A percentile compares a stretch with the other conserved stretches of the same genome.
phyloP scores from a whole-genome alignment of 2,888 invertebrate species.

The Elmis aenea region DNA sequence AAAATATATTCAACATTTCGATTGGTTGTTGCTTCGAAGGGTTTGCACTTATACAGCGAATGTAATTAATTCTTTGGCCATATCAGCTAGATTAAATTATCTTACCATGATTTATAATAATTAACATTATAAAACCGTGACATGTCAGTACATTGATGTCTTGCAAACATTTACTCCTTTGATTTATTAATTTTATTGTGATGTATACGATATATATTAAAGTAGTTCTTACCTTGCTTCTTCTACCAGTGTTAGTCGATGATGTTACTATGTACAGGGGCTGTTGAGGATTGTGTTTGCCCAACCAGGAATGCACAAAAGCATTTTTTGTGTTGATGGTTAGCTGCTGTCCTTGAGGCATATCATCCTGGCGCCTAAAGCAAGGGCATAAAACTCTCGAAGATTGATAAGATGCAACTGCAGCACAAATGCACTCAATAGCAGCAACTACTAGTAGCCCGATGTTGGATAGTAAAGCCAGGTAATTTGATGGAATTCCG shows the following conservation, averaged over 20 bases:
- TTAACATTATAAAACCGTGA: no score
- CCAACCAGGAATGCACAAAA: conserved; percentile 56
- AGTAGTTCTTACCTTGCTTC: conserved; percentile 30
- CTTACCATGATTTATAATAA: no score
- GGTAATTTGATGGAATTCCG: conserved; percentile 48
- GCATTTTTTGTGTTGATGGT: conserved; percentile 50
- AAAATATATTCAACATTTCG: no score
- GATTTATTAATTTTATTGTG: no score
- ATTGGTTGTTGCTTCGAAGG: no score
- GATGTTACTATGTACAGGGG: conserved; percentile 38
- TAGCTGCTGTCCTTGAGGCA: conserved; percentile 24
- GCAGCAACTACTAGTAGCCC: conserved; percentile 56
- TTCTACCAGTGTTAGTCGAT: conserved; percentile 23
- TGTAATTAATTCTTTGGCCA: no score
- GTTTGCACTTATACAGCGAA: no score
- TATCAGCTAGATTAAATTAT: no score
- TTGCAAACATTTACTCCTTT: no score
- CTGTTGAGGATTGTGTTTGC: conserved; percentile 42
- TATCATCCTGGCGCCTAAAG: conserved; percentile 46
- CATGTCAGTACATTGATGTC: no score
- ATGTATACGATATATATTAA: no score
- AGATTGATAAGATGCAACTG: conserved; percentile 52
- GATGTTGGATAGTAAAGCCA: conserved; percentile 58
- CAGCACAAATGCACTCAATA: conserved; percentile 54
- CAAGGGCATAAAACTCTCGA: conserved; percentile 55